These are phyloP conservation scores for Heterocephalus glaber DNA, from an alignment of 2,113 vertebrate species.

Conservation along the genomic window DNA sequence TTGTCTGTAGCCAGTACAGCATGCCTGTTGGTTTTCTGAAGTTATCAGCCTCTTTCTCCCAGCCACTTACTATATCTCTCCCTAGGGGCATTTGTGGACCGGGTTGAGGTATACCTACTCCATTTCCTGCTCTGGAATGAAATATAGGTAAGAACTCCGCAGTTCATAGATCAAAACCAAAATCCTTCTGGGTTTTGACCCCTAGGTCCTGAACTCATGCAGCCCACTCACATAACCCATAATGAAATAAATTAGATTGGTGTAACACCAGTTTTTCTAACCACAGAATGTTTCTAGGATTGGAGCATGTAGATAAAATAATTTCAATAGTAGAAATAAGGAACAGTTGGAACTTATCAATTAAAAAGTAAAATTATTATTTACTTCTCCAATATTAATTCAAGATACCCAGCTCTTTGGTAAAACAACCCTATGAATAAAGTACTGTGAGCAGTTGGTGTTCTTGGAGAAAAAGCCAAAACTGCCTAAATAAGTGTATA, in stretches of 20 bases:
- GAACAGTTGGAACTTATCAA: not conserved
- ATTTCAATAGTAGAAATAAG: not conserved
- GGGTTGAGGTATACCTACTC: not conserved
- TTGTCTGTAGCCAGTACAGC: not conserved
- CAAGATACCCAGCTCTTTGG: not conserved
- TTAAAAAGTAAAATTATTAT: not conserved
- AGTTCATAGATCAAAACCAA: not conserved
- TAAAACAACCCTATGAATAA: not conserved
- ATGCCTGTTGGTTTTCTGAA: not conserved
- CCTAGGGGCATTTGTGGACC: not conserved
- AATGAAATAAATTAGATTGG: not conserved
- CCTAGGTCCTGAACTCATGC: not conserved
- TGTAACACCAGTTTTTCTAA: not conserved
- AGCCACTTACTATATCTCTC: not conserved
- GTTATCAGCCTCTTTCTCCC: not conserved
- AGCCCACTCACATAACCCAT: not conserved
- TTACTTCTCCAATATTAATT: conserved; percentile 9
- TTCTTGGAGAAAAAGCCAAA: not conserved
- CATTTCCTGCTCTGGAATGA: not conserved
- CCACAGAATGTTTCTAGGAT: not conserved
- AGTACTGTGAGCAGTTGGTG: not conserved
- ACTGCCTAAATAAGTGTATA: not conserved
- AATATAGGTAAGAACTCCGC: not conserved
- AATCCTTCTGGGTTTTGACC: not conserved
- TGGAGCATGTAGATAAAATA: not conserved